Conservation (phyloP, 2,113 vertebrate genomes). For the Blennius ocellaris region DNA sequence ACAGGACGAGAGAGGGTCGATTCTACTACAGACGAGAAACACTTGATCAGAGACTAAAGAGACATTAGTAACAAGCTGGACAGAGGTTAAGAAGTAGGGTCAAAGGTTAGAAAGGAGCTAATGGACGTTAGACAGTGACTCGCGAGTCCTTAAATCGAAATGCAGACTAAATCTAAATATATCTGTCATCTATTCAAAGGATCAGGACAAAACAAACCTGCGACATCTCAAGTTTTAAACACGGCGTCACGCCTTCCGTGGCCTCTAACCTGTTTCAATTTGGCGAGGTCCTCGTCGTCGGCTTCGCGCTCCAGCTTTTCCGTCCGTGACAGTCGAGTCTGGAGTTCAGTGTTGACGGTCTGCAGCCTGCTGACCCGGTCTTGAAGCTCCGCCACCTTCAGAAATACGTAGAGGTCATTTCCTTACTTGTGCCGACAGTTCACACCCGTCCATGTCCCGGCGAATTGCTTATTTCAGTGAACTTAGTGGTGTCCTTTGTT, state of each 20-base stretch:
- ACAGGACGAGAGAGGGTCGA: constrained; percentile 49
- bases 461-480: too few species aligned
- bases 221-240: too few species aligned
- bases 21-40: constrained; percentile 58
- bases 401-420: not conserved
- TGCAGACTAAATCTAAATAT: too few species aligned
- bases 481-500: too few species aligned
- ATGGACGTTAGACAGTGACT: constrained; percentile 62
- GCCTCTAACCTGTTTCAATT: constrained; percentile 65
- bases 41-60: constrained; percentile 38
- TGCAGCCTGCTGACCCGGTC: constrained; percentile 84
- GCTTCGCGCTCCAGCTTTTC: constrained; percentile 40
- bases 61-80: constrained; percentile 50
- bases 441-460: too few species aligned
- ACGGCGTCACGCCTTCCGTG: too few species aligned
- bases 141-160: constrained; percentile 8
- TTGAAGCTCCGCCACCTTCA: constrained; percentile 88
- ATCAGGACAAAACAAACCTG: too few species aligned
- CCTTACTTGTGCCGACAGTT: too few species aligned
- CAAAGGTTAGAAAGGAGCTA: constrained; percentile 59
- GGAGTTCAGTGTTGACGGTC: constrained; percentile 82
- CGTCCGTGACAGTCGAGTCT: constrained; percentile 62
- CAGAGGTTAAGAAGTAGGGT: constrained; percentile 60
- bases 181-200: too few species aligned
- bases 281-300: constrained; percentile 14